phyloP scores from a whole-genome alignment of 2,113 vertebrate species.

The Cepphus grylle region DNA sequence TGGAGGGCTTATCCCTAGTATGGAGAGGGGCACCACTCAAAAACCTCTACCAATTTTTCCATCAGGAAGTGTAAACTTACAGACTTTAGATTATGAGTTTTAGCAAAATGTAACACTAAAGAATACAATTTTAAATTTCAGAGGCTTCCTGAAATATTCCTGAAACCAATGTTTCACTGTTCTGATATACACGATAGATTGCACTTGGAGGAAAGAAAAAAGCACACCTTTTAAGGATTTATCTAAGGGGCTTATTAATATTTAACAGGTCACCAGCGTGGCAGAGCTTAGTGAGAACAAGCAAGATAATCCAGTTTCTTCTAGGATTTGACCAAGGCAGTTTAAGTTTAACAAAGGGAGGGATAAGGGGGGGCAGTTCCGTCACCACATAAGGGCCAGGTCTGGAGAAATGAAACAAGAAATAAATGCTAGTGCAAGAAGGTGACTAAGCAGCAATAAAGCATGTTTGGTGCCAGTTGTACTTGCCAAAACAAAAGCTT shows the following conservation, averaged over 20 bases:
- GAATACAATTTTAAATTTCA: not conserved
- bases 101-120: not conserved
- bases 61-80: not conserved
- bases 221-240: not conserved
- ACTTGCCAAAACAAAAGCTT: not conserved
- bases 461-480: not conserved
- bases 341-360: not conserved
- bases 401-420: not conserved
- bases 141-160: not conserved
- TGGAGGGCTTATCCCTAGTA: not conserved
- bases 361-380: not conserved
- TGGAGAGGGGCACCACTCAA: not conserved
- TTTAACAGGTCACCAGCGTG: slow-evolving; percentile 9
- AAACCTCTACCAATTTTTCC: not conserved
- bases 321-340: not conserved
- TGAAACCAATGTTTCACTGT: not conserved
- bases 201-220: not conserved
- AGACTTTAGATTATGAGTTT: not conserved
- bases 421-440: not conserved
- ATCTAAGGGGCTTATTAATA: slow-evolving; percentile 29
- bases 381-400: not conserved
- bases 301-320: slow-evolving; percentile 18
- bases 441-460: not conserved
- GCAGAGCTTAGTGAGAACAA: slow-evolving; percentile 6
- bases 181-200: not conserved